phyloP scores from a whole-genome alignment of 2,113 vertebrate species.

The Papio anubis region DNA sequence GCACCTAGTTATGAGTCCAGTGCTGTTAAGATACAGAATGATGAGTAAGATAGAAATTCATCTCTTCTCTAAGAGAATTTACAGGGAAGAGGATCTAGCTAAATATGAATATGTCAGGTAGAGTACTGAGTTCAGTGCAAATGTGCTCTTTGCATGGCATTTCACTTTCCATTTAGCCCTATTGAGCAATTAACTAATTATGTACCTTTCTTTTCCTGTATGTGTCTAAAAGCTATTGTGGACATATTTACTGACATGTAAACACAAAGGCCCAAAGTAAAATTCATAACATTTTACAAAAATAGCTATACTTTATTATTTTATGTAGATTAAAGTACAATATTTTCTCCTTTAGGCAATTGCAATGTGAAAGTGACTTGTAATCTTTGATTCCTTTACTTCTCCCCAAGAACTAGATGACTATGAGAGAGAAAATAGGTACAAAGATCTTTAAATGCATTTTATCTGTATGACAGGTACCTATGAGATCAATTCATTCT shows the following conservation, averaged over 20 bases:
- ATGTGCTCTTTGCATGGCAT: not conserved
- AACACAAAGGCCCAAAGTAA: not conserved
- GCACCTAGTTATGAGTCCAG: not conserved
- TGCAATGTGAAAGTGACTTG: not conserved
- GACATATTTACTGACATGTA: not conserved
- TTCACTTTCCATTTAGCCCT: not conserved
- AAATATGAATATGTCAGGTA: not conserved
- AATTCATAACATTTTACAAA: not conserved
- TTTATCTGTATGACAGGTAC: not conserved
- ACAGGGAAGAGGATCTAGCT: not conserved
- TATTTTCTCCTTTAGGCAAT: not conserved
- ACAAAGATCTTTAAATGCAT: not conserved
- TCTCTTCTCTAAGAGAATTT: not conserved
- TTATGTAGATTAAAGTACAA: not conserved
- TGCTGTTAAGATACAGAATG: not conserved
- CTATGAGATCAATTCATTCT: constrained; percentile 23
- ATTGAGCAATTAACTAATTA: not conserved
- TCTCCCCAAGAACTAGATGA: constrained; percentile 12
- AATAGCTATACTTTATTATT: not conserved
- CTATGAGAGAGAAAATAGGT: not conserved
- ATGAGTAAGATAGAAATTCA: not conserved
- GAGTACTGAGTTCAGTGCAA: not conserved
- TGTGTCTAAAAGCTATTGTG: not conserved
- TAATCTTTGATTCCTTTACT: not conserved
- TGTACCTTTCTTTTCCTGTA: not conserved